phyloP scores from a whole-genome alignment of 2,888 invertebrate species.

The Herminia tarsipennalis region DNA sequence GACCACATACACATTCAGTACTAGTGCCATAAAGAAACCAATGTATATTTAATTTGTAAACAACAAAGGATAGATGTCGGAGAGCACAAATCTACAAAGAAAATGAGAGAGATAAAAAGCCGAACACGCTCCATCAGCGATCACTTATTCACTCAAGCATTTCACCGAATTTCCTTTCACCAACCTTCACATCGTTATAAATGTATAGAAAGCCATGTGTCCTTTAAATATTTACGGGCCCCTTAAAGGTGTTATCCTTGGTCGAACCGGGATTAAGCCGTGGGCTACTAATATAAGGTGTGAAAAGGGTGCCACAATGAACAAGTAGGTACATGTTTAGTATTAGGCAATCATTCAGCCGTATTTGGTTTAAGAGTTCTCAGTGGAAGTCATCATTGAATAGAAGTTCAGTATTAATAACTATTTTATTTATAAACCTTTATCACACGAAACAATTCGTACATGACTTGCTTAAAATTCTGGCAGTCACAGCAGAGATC shows the following conservation, averaged over 20 bases:
- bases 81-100: constrained; percentile 10
- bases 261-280: constrained; percentile 32
- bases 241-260: constrained; percentile 38
- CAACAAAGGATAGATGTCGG: constrained; percentile 1
- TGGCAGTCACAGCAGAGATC: no score
- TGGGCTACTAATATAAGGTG: constrained; percentile 32
- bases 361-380: no score
- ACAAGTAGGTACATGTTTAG: constrained; percentile 3
- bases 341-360: no score
- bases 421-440: no score
- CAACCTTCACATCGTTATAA: constrained; percentile 25
- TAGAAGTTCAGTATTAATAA: no score
- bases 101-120: constrained; percentile 12
- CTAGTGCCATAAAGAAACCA: neutral
- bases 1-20: neutral
- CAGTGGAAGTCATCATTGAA: no score
- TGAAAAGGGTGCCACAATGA: constrained; percentile 35
- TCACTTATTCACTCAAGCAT: constrained; percentile 38
- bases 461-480: no score
- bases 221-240: constrained; percentile 41
- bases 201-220: constrained; percentile 36
- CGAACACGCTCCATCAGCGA: constrained; percentile 19
- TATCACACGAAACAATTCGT: no score
- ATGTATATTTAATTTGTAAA: constrained; percentile 5
- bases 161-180: constrained; percentile 15